Conservation (phyloP, 2,888 invertebrate species). For the Drosophila greeni region DNA sequence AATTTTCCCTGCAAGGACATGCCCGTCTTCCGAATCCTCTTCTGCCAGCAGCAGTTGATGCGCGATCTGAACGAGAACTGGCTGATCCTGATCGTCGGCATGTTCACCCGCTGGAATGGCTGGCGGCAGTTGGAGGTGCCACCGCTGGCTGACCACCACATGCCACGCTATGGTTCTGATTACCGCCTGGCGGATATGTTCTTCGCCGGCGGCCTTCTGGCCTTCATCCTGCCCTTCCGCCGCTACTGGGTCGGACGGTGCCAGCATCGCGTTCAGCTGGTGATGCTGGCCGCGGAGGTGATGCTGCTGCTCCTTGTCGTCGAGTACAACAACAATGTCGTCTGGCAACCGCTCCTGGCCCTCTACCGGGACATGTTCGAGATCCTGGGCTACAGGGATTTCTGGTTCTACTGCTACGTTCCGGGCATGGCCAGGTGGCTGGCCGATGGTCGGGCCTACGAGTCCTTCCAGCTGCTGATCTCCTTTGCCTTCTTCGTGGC, state of each 20-base stretch:
- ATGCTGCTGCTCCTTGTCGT: background rate
- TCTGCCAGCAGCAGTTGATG: background rate
- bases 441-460: background rate
- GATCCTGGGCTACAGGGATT: background rate
- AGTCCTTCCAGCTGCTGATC: conserved; percentile 2
- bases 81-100: background rate
- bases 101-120: background rate
- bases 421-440: background rate
- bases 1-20: background rate
- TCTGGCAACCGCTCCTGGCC: conserved; percentile 1
- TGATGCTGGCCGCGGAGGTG: background rate
- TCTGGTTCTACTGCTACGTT: background rate
- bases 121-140: background rate
- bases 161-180: background rate
- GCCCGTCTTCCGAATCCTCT: background rate
- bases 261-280: background rate
- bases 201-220: conserved; percentile 1
- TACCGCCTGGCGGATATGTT: background rate
- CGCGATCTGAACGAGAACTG: conserved; percentile 1
- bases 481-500: background rate
- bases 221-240: background rate
- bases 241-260: background rate
- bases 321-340: background rate
- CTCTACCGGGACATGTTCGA: conserved; percentile 5
- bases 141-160: rapidly evolving